Evolutionary conservation across 1,140 invertebrate genomes (phyloP), one percentile per base, ranked within the genome.

Genomic region (Bradynema listronoti): DNA sequence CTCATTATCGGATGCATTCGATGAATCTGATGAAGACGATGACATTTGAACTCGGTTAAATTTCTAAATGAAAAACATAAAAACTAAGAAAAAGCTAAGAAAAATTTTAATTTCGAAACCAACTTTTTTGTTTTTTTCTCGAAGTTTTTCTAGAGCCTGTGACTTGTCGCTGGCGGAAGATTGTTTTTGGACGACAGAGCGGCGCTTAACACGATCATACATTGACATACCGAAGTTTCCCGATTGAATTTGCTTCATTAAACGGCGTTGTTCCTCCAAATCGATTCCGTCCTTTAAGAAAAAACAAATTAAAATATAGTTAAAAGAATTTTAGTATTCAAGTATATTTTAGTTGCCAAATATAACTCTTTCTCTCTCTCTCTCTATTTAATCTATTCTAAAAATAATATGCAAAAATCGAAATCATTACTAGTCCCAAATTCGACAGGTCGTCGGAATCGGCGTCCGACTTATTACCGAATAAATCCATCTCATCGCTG

Each of bases 181-280:
- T 33, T 11, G 61, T 25, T 36, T 36, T n/a, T 25, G 50, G 16
- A 14, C 33, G 9, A 61, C 49, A 1, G 61, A 63, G 14, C 61
- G 64, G 6, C 61, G 61, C 29, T 63, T 63, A 16, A 63, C 61
- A n/a, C 61, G 43, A 25, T 63, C 61, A 36, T 63, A 63, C 61
- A 63, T 63, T 14, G 61, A 63, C 32, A 51, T 52, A 6, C 61
- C 61, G 47, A 63, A 63, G 25, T 63, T 63, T 0, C 56, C 60
- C 22, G 39, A 55, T 25, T 59, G 43, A 45, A 61, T 61, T 7
- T 29, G 29, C 16, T 30, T 30, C 56, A 61, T 16, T 43, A 61
- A 33, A 5, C 57, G 39, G 6, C 41, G 32, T 33, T 61, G 59
- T 25, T 61, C 52, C 41, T 61, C 59, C 39, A 61, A 16, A 22